Percentiles rank a stretch among this genome's conserved stretches.
Conservation (phyloP, 1,140 invertebrate genomes). For the Cryptotermes secundus region DNA sequence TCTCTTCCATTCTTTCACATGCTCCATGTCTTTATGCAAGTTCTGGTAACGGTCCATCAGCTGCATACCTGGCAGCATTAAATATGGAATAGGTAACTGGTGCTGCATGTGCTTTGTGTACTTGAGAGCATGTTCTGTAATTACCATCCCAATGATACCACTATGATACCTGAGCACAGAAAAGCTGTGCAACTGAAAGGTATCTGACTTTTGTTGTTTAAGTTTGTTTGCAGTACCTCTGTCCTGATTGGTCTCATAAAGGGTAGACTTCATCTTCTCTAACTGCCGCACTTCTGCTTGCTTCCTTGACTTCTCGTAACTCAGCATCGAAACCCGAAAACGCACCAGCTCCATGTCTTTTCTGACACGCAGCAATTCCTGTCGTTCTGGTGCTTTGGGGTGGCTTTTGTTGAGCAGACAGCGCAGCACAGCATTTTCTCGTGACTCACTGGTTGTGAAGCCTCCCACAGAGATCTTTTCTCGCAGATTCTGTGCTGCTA, state of each 20-base stretch:
- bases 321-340: constrained; percentile 57
- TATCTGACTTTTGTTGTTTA: too few species aligned
- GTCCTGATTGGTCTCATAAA: constrained; percentile 52
- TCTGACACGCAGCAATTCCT: constrained; percentile 38
- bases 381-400: constrained; percentile 39
- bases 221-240: constrained; percentile 43
- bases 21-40: constrained; percentile 60
- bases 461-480: constrained; percentile 52
- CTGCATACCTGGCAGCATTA: constrained; percentile 51
- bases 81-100: background rate
- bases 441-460: constrained; percentile 34
- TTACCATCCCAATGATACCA: background rate
- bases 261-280: constrained; percentile 46
- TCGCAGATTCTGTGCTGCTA: constrained; percentile 54
- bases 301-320: constrained; percentile 58
- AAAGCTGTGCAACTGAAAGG: too few species aligned
- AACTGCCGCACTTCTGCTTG: constrained; percentile 52
- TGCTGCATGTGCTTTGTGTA: too few species aligned
- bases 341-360: constrained; percentile 59
- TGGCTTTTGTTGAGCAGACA: constrained; percentile 37
- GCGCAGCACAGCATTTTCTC: constrained; percentile 39
- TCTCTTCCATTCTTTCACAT: constrained; percentile 57
- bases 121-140: background rate
- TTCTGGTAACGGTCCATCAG: constrained; percentile 59
- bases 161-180: too few species aligned